A percentile compares a stretch with the other conserved stretches of the same genome.
Evolutionary conservation across 37 sponge, comb jelly and placozoan species (phyloP).

Genomic region (Petrosia ficiformis): DNA sequence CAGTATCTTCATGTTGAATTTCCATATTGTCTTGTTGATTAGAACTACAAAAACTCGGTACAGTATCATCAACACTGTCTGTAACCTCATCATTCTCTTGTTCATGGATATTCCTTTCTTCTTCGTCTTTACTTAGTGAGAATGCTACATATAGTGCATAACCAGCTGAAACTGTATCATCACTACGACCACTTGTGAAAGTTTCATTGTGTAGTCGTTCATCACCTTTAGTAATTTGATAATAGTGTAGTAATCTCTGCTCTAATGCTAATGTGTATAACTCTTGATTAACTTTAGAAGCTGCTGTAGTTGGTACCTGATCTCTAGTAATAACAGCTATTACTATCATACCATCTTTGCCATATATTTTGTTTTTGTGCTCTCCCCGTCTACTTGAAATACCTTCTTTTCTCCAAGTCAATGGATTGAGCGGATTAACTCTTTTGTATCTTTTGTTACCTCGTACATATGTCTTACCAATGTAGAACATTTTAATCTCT

Average conservation of each 20-base stretch:
- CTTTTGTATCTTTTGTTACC: neutral
- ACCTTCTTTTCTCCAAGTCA: slow-evolving; percentile 5
- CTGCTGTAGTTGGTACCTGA: neutral
- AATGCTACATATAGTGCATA: too few species aligned
- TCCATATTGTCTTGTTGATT: too few species aligned
- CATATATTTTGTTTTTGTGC: neutral
- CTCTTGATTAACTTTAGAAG: neutral
- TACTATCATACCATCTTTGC: neutral
- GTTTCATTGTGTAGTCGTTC: too few species aligned
- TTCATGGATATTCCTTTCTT: too few species aligned
- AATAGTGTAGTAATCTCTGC: neutral
- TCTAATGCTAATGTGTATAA: neutral
- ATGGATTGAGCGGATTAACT: neutral
- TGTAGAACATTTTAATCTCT: neutral
- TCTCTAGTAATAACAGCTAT: neutral
- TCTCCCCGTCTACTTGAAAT: neutral
- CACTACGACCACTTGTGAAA: too few species aligned
- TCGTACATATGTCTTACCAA: slow-evolving; percentile 6
- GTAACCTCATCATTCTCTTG: too few species aligned
- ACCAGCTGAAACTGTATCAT: too few species aligned
- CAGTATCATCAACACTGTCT: too few species aligned
- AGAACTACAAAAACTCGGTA: too few species aligned
- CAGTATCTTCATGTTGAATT: too few species aligned
- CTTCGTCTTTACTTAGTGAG: too few species aligned
- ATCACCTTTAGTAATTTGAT: too few species aligned